phyloP scores from a whole-genome alignment of 2,888 invertebrate species.

The Piscicola geometra region DNA sequence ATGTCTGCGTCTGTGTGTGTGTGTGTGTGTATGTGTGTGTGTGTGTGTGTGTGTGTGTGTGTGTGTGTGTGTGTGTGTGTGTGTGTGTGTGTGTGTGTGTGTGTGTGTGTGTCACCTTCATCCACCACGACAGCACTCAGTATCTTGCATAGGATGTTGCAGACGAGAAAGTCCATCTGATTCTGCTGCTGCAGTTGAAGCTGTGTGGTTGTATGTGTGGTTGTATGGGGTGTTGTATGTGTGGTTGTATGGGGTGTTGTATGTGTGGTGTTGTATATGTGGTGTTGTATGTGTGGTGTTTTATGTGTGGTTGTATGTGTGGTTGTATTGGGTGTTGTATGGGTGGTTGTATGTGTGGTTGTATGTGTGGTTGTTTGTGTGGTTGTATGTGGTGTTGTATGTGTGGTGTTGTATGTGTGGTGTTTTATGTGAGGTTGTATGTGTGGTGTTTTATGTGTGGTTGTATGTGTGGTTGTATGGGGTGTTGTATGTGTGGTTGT shows the following conservation, averaged over 20 bases:
- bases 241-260: conserved; percentile 58
- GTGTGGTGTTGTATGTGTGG: neutral
- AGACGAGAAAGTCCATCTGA: conserved; percentile 8
- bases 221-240: too few relatives aligned
- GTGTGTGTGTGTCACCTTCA: conserved; percentile 59
- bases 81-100: conserved; percentile 17
- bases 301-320: too few relatives aligned
- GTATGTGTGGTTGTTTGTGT: too few relatives aligned
- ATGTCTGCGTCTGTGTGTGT: conserved; percentile 73
- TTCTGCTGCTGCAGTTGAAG: neutral
- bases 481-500: too few relatives aligned
- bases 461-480: too few relatives aligned
- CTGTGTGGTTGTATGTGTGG: too few relatives aligned
- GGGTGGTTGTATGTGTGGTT: too few relatives aligned
- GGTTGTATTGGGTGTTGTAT: too few relatives aligned
- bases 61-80: conserved; percentile 15
- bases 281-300: too few relatives aligned
- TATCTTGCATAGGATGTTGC: conserved; percentile 79
- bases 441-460: too few relatives aligned
- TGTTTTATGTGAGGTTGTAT: too few relatives aligned
- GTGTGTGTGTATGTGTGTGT: conserved; percentile 6
- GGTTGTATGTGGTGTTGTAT: neutral
- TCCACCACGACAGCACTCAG: conserved; percentile 90
- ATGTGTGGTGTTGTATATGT: too few relatives aligned
- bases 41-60: conserved; percentile 17